phyloP scores from a whole-genome alignment of 2,888 invertebrate genomes.

The Trichacis sp. region DNA sequence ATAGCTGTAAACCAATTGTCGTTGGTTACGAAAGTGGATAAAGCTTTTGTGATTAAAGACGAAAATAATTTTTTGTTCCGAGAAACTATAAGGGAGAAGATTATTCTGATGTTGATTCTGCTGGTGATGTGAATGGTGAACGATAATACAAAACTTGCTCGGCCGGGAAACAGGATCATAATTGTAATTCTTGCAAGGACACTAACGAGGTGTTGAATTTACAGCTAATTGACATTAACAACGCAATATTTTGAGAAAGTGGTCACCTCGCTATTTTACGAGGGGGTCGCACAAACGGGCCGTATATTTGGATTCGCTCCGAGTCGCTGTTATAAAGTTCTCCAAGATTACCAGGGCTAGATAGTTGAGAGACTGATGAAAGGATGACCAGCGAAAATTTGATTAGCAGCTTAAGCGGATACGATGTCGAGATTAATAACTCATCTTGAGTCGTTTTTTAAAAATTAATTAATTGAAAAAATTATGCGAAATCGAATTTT shows the following conservation, averaged over 20 bases:
- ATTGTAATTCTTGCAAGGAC: not conserved
- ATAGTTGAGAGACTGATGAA: not conserved
- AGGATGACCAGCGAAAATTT: slow-evolving; percentile 6
- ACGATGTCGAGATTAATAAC: not conserved
- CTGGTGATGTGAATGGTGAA: not conserved
- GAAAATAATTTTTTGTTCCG: not conserved
- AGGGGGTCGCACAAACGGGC: not conserved
- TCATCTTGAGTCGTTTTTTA: not conserved
- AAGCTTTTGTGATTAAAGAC: not conserved
- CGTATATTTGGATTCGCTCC: slow-evolving; percentile 1
- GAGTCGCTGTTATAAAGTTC: not conserved
- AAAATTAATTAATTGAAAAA: too few species aligned
- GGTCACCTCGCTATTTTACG: slow-evolving; percentile 1
- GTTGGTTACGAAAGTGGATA: not conserved
- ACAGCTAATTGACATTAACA: slow-evolving; percentile 7
- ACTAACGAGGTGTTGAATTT: slow-evolving; percentile 11
- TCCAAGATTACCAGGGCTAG: not conserved
- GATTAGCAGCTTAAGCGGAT: not conserved
- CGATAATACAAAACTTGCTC: not conserved
- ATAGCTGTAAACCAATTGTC: not conserved
- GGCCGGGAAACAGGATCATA: slow-evolving; percentile 2
- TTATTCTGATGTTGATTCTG: not conserved
- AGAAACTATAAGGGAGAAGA: not conserved
- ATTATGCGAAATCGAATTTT: too few species aligned
- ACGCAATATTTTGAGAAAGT: slow-evolving; percentile 9